phyloP scores from a whole-genome alignment of 2,113 vertebrate species.

The Paedocypris sp. region DNA sequence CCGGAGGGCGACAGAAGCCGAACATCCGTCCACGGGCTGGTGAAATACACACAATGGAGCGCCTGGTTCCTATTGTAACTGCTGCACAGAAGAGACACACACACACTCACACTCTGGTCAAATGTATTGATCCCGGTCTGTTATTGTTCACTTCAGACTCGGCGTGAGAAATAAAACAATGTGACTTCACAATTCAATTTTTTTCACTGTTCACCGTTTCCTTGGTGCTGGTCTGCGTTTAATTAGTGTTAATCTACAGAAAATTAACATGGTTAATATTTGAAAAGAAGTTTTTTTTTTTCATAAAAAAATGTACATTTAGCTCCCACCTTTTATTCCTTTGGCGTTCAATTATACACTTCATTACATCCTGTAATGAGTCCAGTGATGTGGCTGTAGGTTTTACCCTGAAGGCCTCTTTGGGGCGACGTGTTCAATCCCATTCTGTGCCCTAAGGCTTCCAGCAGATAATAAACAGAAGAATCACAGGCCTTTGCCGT shows the following conservation, averaged over 20 bases:
- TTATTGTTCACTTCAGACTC: conserved; percentile 32
- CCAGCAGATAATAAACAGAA: conserved; percentile 9
- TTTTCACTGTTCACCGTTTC: too few relatives aligned
- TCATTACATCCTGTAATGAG: conserved; percentile 28
- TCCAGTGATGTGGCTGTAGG: conserved; percentile 19
- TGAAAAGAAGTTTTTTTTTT: conserved; percentile 6
- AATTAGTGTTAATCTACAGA: too few relatives aligned
- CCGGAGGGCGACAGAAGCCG: background rate
- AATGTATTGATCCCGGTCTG: conserved; percentile 42
- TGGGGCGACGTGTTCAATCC: conserved; percentile 15
- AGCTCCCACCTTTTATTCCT: conserved; percentile 18
- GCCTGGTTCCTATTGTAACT: conserved; percentile 29
- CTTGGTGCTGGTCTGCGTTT: too few relatives aligned
- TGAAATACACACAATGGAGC: conserved; percentile 25
- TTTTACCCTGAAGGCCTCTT: conserved; percentile 7
- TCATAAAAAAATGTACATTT: background rate
- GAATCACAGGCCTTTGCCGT: background rate
- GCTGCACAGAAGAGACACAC: conserved; percentile 19
- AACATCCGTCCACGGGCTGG: background rate
- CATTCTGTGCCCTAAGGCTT: conserved; percentile 7
- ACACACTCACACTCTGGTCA: conserved; percentile 22
- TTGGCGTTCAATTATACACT: conserved; percentile 26
- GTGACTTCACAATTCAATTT: conserved; percentile 7
- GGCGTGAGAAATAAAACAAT: conserved; percentile 28
- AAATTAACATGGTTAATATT: too few relatives aligned